phyloP scores from a whole-genome alignment of 2,113 vertebrate species.

The Antechinus flavipes region DNA sequence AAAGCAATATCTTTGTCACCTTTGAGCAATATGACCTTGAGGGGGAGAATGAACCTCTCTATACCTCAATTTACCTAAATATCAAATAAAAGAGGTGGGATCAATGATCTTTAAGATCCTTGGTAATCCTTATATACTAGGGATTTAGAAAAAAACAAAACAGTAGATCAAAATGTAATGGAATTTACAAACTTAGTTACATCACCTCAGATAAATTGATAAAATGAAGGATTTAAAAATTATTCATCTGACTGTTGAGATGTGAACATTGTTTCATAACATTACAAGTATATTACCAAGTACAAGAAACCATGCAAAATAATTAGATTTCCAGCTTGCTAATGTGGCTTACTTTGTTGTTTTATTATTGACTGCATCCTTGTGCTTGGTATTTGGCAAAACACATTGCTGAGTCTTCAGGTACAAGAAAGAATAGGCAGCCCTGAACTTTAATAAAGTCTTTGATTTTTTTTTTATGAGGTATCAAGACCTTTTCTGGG shows the following conservation, averaged over 20 bases:
- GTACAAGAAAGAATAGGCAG: conserved; percentile 36
- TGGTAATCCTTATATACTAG: neutral
- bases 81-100: neutral
- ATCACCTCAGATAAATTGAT: neutral
- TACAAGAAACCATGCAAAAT: neutral
- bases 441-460: conserved; percentile 57
- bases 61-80: neutral
- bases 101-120: neutral
- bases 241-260: neutral
- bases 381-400: neutral
- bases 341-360: neutral
- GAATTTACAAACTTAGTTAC: conserved; percentile 24
- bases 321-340: neutral
- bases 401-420: conserved; percentile 8
- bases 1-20: neutral
- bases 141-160: neutral
- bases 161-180: neutral
- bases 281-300: conserved; percentile 27
- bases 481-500: conserved; percentile 55
- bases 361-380: conserved; percentile 6
- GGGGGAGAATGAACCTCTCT: neutral
- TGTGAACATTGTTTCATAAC: neutral
- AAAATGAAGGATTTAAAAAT: conserved; percentile 15
- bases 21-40: neutral
- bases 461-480: conserved; percentile 18